Percentiles rank a stretch among this genome's conserved stretches.
These are phyloP conservation scores for Pyrocoelia pectoralis DNA, from an alignment of 2,888 invertebrate genomes.

Conservation along the genomic window DNA sequence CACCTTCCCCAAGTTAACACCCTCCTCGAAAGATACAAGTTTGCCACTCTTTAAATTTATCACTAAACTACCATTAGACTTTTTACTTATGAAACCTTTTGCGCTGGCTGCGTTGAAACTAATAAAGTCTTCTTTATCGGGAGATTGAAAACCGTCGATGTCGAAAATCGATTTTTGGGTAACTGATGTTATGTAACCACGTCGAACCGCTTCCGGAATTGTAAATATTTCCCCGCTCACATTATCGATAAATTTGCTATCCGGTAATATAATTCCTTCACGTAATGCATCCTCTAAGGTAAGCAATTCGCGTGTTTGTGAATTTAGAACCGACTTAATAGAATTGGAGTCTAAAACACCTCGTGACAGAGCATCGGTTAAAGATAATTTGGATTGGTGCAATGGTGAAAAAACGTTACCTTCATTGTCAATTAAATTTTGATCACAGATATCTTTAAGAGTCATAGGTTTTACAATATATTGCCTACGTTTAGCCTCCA, in stretches of 20 bases:
- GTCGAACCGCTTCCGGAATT: conserved; percentile 87
- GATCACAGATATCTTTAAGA: conserved; percentile 87
- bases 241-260: conserved; percentile 78
- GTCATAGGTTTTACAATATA: conserved; percentile 90
- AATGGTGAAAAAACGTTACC: conserved; percentile 84
- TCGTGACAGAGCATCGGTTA: conserved; percentile 85
- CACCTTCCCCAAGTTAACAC: conserved; percentile 78
- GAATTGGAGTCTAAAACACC: conserved; percentile 87
- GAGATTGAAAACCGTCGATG: conserved; percentile 89
- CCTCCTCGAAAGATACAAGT: conserved; percentile 80
- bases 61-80: conserved; percentile 74
- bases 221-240: conserved; percentile 76
- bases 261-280: conserved; percentile 79
- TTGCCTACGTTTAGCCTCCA: conserved; percentile 83
- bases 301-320: conserved; percentile 78
- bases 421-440: conserved; percentile 78
- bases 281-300: conserved; percentile 87
- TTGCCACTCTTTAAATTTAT: conserved; percentile 78
- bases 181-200: conserved; percentile 88
- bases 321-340: conserved; percentile 85
- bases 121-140: conserved; percentile 80
- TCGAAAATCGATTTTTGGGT: conserved; percentile 89
- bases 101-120: conserved; percentile 84
- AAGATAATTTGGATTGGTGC: conserved; percentile 76
- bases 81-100: conserved; percentile 79